Conservation (phyloP, 2,797 vertebrate genomes). For the Furcifer pardalis region DNA sequence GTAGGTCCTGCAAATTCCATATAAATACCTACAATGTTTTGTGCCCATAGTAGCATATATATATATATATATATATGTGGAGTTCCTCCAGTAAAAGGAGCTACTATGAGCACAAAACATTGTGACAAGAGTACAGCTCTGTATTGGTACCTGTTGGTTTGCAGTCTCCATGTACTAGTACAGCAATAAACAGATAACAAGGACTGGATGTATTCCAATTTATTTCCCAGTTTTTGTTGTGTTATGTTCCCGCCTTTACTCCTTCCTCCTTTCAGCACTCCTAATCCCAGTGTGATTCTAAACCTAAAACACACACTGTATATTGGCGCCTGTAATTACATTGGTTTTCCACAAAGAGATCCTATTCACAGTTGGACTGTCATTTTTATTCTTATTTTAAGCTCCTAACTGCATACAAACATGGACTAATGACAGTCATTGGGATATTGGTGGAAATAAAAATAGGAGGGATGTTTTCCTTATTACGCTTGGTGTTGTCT, state of each 20-base stretch:
- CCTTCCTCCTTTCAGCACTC: not conserved
- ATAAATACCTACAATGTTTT: too few species aligned
- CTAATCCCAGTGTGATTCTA: constrained; percentile 7
- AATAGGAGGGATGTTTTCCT: constrained; percentile 75
- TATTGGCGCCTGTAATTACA: not conserved
- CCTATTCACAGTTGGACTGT: not conserved
- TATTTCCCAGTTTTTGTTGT: not conserved
- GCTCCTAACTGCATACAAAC: constrained; percentile 20
- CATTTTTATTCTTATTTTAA: not conserved
- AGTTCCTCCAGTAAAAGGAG: not conserved
- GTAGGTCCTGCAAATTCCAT: too few species aligned
- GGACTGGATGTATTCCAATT: not conserved
- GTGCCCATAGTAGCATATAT: too few species aligned
- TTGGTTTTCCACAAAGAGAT: constrained; percentile 5
- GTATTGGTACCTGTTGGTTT: not conserved
- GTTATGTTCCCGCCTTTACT: not conserved
- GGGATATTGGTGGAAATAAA: constrained; percentile 63
- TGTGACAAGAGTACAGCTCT: not conserved
- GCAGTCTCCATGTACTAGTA: not conserved
- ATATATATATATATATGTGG: too few species aligned
- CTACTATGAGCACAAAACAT: not conserved
- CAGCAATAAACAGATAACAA: not conserved
- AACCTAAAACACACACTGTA: constrained; percentile 2
- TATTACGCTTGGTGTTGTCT: constrained; percentile 69
- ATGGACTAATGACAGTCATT: constrained; percentile 23